Base-by-base conservation (phyloP, 2,113 vertebrate species). In the Planiliza haematocheilus region DNA sequence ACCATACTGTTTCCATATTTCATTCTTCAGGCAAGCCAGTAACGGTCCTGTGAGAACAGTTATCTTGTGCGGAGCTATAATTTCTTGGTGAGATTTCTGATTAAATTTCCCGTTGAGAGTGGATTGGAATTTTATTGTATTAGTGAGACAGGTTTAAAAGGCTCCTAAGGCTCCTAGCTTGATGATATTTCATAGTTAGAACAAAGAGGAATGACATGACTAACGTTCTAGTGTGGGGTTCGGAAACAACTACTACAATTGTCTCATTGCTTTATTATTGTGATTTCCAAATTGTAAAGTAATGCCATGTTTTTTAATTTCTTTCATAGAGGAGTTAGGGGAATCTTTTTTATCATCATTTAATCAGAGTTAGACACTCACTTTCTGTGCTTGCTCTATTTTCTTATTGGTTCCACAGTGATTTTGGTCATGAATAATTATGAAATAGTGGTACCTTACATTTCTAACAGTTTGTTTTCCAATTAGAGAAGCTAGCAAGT, bases 81-180 rank as follows among this genome's bases (percentile, higher is more conserved):
- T 58, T 72, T 79, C 11, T 62, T 38, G 37, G 18, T 52, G 8
- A 46, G 5, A 55, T 60, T 68, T 73, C 37, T 74, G 0, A 68
- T 80, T 49, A 34, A 30, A 77, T 81, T 57, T 77, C 38, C 17
- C 42, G 65, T 51, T 37, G 41, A 17, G 30, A 76, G 52, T 66
- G 57, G 36, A 72, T 78, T 78, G 34, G 45, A 53, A 34, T 74
- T 69, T 63, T 70, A 79, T 72, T 61, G 17, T 57, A 58, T 82
- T 66, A 67, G n/a, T 30, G 24, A 41, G n/a, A 64, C 4, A 17
- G 21, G 30, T 42, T 67, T 34, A 39, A 80, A 9, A 3, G 42
- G n/a, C 41, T 50, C 17, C 38, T 30, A 9, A 3, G 42, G n/a
- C 41, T 50, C 17, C 38, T 30, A 37, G 50, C 21, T 57, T 74